A percentile compares a stretch with the other conserved stretches of the same genome.
Conservation (phyloP, 2,888 invertebrate genomes). For the Oligia strigilis region DNA sequence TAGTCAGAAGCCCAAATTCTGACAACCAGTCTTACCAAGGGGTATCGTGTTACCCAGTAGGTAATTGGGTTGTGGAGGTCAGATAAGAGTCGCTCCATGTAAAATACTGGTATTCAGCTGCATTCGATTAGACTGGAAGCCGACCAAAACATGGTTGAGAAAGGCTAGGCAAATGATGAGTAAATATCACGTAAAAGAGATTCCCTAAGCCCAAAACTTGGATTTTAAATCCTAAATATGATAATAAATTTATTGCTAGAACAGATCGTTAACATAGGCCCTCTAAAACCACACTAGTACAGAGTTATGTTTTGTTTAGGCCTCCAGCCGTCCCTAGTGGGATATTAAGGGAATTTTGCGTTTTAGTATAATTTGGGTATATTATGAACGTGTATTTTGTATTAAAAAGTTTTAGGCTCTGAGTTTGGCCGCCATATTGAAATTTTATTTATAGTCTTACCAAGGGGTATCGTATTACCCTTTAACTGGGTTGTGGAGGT, state of each 20-base stretch:
- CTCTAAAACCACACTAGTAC: conserved; percentile 52
- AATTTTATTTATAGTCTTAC: background rate
- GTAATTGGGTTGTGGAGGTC: background rate
- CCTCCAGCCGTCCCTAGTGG: conserved; percentile 41
- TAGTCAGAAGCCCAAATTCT: background rate
- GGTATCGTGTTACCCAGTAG: background rate
- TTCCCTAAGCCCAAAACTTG: background rate
- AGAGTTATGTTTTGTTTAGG: conserved; percentile 56
- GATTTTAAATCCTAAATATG: conserved; percentile 26
- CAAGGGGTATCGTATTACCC: too few species aligned
- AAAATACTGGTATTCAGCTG: background rate
- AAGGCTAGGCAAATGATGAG: too few species aligned
- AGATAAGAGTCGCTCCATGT: background rate
- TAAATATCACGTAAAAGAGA: conserved; percentile 7
- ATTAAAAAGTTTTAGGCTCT: conserved; percentile 33
- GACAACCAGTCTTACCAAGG: background rate
- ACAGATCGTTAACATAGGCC: conserved; percentile 44
- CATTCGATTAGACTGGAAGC: background rate
- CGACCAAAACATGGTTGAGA: background rate
- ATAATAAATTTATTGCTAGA: conserved; percentile 43
- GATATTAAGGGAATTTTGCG: conserved; percentile 59
- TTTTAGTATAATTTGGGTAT: conserved; percentile 48
- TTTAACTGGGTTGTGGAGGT: too few species aligned
- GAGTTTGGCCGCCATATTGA: conserved; percentile 16
- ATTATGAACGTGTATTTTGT: conserved; percentile 32